These are phyloP conservation scores for Echinometra lucunter DNA, from an alignment of 53 echinoderm and acorn worm species.

Conservation along the genomic window DNA sequence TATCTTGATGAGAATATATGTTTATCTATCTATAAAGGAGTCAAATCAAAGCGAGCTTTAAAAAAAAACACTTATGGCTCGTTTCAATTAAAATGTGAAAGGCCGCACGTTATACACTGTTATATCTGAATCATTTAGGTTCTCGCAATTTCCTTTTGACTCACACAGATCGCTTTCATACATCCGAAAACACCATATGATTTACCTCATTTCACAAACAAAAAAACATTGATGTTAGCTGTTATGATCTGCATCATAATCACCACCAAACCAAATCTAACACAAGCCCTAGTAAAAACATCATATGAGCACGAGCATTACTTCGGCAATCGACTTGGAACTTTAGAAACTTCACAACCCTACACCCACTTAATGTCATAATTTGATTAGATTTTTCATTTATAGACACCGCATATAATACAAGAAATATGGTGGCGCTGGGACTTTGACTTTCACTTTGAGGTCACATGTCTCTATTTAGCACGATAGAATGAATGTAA, in stretches of 20 bases:
- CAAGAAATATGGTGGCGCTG: background rate
- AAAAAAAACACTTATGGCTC: background rate
- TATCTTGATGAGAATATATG: background rate
- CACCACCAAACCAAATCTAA: background rate
- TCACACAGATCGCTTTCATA: background rate
- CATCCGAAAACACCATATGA: background rate
- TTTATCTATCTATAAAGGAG: background rate
- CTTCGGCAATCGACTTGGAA: background rate
- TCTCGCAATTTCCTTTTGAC: background rate
- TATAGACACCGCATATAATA: background rate
- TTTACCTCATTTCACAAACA: background rate
- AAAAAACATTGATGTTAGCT: background rate
- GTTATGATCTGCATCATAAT: background rate
- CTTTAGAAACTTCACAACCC: background rate
- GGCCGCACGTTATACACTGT: too few species aligned
- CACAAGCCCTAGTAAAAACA: background rate
- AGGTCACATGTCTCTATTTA: background rate
- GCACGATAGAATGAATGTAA: background rate
- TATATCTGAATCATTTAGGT: too few species aligned
- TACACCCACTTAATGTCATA: background rate
- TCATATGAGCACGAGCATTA: background rate
- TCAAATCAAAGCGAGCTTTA: too few species aligned
- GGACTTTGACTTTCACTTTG: conserved; percentile 3
- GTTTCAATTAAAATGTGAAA: too few species aligned
- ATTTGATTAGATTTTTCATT: background rate